Evolutionary conservation across 2,888 invertebrate species (phyloP), one percentile per base, ranked within the genome.

Genomic region (Amiota minor): DNA sequence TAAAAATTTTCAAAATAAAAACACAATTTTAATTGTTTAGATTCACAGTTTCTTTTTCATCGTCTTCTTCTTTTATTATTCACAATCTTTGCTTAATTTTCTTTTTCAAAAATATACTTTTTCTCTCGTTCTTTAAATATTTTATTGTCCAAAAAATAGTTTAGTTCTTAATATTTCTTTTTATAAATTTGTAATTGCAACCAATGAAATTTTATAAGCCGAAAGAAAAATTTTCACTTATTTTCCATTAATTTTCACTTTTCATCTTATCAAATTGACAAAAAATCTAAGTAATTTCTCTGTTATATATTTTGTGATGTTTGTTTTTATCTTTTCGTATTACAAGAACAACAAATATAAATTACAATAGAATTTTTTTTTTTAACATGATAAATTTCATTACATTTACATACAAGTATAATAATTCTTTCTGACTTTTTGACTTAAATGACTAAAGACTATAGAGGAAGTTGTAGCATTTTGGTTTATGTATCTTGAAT

Each of bases 401-500:
- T 35, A 35, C 6, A 35, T 35, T 4, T 35, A 35, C 6, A 35
- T 35, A 35, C 6, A 0, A 0, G 6, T 6, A 35, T 35, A 35
- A 6, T 35, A 35, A 35, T 35, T 35, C 35, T 6, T 35, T 35
- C 6, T 35, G 35, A 35, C 4, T 35, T 35, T 8, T 35, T 35
- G 35, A 35, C 35, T 35, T 35, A 35, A 4, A 35, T 35, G 35
- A 35, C 35, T 75, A 73, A 56, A 74, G 65, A 69, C 74, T 76
- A 76, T 77, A 73, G 75, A 78, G 75, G 76, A 80, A 78, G 76
- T 84, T 82, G 75, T 77, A 78, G 76, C 80, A 83, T 81, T 81
- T 84, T 80, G 81, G 80, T 79, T 79, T 79, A 20, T 59, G 18
- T 16, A 64, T 72, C 56, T 74, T 35, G 35, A 35, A 35, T 59